Conservation (phyloP, 2,888 invertebrate genomes). For the Hoplodrina blanda region DNA sequence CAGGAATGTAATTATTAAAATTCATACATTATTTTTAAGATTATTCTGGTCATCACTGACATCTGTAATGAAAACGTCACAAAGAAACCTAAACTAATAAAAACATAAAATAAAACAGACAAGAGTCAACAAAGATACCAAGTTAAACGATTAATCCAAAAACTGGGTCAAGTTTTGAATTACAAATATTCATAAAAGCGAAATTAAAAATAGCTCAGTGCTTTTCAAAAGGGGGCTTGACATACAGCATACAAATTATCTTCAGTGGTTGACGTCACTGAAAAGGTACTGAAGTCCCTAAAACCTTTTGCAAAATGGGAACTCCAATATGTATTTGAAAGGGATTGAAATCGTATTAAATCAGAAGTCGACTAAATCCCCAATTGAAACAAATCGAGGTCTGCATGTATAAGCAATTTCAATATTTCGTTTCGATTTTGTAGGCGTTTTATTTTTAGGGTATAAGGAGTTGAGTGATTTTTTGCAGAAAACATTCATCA, state of each 20-base stretch:
- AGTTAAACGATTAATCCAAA: not conserved
- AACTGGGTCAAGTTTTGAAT: constrained; percentile 37
- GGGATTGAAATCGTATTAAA: constrained; percentile 39
- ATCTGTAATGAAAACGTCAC: too few species aligned
- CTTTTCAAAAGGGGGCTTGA: constrained; percentile 1
- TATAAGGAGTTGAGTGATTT: not conserved
- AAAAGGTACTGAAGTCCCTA: constrained; percentile 8
- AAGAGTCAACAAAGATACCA: not conserved
- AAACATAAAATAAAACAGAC: not conserved
- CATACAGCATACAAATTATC: constrained; percentile 34
- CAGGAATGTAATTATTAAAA: too few species aligned
- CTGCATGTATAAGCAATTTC: constrained; percentile 15
- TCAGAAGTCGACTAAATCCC: constrained; percentile 42
- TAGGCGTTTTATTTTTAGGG: constrained; percentile 13
- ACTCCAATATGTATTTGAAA: constrained; percentile 30
- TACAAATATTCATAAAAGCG: constrained; percentile 16
- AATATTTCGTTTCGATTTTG: constrained; percentile 20
- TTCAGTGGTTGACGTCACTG: constrained; percentile 1
- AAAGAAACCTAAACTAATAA: too few species aligned
- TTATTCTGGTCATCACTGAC: too few species aligned
- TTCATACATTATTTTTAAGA: too few species aligned
- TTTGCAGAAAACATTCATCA: not conserved
- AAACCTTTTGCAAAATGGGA: constrained; percentile 37
- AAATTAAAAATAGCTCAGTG: constrained; percentile 25
- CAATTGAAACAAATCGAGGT: constrained; percentile 40